These are phyloP conservation scores for Brotogeris chrysoptera DNA, from an alignment of 2,797 vertebrate species.

Conservation along the genomic window DNA sequence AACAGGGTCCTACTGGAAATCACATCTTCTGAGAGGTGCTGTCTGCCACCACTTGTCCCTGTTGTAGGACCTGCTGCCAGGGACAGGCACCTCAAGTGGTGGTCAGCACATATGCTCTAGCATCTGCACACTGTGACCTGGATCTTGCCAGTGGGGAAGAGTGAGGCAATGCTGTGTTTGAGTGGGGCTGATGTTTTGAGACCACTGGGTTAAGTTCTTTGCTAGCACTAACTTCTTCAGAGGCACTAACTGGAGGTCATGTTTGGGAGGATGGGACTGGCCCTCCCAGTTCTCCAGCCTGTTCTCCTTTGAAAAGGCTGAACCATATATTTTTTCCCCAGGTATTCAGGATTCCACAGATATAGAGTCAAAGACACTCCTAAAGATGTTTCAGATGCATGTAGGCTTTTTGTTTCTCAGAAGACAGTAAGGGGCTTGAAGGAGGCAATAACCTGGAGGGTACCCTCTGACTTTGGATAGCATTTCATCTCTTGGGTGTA, in stretches of 20 bases:
- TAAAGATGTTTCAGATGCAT: not conserved
- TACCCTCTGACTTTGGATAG: not conserved
- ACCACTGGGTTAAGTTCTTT: not conserved
- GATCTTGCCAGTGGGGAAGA: accelerated
- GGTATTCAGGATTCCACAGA: not conserved
- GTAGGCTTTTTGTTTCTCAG: not conserved
- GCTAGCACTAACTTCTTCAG: not conserved
- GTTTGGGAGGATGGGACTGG: not conserved
- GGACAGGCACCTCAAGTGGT: not conserved
- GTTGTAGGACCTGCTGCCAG: not conserved
- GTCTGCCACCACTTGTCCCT: accelerated
- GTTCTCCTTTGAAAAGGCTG: not conserved
- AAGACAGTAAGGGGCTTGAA: not conserved
- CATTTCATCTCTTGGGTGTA: not conserved
- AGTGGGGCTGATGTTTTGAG: not conserved
- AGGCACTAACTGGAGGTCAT: not conserved
- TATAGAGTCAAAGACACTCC: not conserved
- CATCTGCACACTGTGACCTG: too few species aligned
- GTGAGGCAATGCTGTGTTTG: accelerated
- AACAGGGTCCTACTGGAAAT: not conserved
- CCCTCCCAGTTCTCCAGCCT: not conserved
- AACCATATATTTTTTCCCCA: not conserved
- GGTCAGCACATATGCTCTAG: not conserved
- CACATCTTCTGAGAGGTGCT: not conserved
- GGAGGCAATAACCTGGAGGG: not conserved